Evolutionary conservation across 2,113 vertebrate species (phyloP), one percentile per base, ranked within the genome.

Genomic region (Urocitellus parryii): DNA sequence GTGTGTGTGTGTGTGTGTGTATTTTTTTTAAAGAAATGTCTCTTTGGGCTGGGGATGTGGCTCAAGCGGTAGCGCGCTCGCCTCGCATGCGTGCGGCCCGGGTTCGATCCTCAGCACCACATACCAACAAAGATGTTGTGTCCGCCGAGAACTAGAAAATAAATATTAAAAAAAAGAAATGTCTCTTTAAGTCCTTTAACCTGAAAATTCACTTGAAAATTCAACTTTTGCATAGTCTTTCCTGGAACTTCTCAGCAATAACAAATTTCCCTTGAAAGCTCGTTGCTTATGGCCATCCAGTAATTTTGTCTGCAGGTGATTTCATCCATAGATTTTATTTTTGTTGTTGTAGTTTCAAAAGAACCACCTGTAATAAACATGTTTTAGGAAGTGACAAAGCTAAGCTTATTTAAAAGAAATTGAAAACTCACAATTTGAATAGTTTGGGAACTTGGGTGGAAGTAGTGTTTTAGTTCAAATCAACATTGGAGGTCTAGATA

Each of bases 331-430:
- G 4, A 27, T 90, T 39, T 39, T 63, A 63, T 4, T 27, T 25
- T 63, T 63, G 56, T 63, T 63, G 61, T 63, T 63, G 24, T 61
- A 8, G 27, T 63, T 18, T 76, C 48, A 76, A 56, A 63, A 48
- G 39, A 91, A n/a, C 39, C 4, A 74, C 56, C 6, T 67, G 18
- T 58, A 67, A n/a, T 34, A 53, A 74, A 45, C 18, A 34, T 61
- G 11, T 73, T 51, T 61, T 88, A 72, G 18, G 29, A 14, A 80
- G 37, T 84, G 25, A 45, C 72, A 63, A 77, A 67, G 37, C 32
- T 68, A 58, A 61, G 6, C 94, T 90, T 73, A 73, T 78, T 81
- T 34, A 67, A 94, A 92, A 76, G 13, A 18, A 88, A 72, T 84
- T n/a, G 27, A 92, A 93, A 76, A 45, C 77, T 37, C 11, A 4